Evolutionary conservation across 2,888 invertebrate genomes (phyloP), one percentile per base, ranked within the genome.

Genomic region (Drosophila limbata): DNA sequence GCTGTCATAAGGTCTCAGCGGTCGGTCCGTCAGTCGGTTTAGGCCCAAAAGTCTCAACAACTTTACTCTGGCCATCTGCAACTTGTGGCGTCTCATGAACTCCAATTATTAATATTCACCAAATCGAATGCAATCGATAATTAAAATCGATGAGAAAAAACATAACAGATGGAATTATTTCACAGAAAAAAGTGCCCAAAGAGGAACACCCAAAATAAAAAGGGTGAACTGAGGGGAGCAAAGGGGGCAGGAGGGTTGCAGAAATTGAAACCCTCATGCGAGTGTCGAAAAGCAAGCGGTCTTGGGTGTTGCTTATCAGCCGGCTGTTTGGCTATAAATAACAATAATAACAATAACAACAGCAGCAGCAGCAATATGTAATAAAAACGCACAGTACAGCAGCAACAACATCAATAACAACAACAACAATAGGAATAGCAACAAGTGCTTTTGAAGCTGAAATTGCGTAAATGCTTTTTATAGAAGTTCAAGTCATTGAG

Each of bases 401-500:
- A 55, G 15, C 21, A 52, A 28, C 28, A 50, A 48, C 37, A 51
- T 11, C 21, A 45, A 35, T 40, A 65, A 33, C 39, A 62, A 48
- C 31, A 53, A 5, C 10, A 56, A 8, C 21, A 40, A 11, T 11
- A 39, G 11, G 9, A 65, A 52, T 28, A 67, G 25, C 53, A 68
- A 51, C 62, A 68, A 70, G 42, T 64, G 57, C 63, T 51, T 55
- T 56, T 37, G 69, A 15, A 60, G 44, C 56, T 42, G 21, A 73
- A 67, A 70, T 77, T 73, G 73, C 66, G 67, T 66, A 68, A 74
- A 77, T 71, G 48, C 64, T 74, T 77, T 77, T 74, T 64, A 66
- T 69, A 74, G 71, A 74, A 75, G 60, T 69, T 77, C 63, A 72
- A 71, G 56, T 74, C 78, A 77, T 73, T 68, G 68, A 73, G 65